These are phyloP conservation scores for Lithobates sylvaticus DNA, from an alignment of 2,797 vertebrate species.

Conservation along the genomic window DNA sequence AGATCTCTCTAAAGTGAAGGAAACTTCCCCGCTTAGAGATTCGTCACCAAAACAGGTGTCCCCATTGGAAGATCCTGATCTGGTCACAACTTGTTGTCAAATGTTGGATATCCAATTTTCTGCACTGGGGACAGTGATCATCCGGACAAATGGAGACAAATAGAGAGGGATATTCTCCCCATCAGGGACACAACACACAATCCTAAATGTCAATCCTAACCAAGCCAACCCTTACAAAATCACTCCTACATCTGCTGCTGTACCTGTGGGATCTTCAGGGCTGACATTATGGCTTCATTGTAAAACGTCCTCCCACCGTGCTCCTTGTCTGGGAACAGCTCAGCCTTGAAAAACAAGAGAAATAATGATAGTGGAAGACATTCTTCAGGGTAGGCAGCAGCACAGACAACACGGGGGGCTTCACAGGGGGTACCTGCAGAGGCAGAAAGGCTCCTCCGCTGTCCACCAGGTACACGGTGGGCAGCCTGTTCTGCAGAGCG, in stretches of 20 bases:
- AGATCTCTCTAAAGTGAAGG: too few relatives aligned
- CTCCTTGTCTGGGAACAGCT: conserved; percentile 90
- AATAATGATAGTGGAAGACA: background rate
- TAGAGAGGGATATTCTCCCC: too few relatives aligned
- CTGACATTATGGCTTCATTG: conserved; percentile 89
- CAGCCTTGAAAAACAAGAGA: conserved; percentile 75
- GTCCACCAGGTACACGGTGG: conserved; percentile 84
- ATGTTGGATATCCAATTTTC: too few relatives aligned
- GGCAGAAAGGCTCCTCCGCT: conserved; percentile 87
- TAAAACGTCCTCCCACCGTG: conserved; percentile 86
- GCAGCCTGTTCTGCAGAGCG: conserved; percentile 84
- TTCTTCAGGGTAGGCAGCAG: background rate
- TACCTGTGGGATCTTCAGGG: conserved; percentile 90
- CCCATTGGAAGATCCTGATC: too few relatives aligned
- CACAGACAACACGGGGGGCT: background rate
- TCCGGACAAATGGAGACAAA: too few relatives aligned
- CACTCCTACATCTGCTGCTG: background rate
- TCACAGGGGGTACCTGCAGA: conserved; percentile 77
- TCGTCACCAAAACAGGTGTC: too few relatives aligned
- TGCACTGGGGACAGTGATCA: too few relatives aligned
- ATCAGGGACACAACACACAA: too few relatives aligned
- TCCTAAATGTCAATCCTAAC: too few relatives aligned
- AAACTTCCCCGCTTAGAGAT: too few relatives aligned
- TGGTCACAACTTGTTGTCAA: too few relatives aligned
- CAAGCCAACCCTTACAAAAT: too few relatives aligned